Evolutionary conservation across 2,888 invertebrate species (phyloP).

Genomic region (Chrysodeixis includens): DNA sequence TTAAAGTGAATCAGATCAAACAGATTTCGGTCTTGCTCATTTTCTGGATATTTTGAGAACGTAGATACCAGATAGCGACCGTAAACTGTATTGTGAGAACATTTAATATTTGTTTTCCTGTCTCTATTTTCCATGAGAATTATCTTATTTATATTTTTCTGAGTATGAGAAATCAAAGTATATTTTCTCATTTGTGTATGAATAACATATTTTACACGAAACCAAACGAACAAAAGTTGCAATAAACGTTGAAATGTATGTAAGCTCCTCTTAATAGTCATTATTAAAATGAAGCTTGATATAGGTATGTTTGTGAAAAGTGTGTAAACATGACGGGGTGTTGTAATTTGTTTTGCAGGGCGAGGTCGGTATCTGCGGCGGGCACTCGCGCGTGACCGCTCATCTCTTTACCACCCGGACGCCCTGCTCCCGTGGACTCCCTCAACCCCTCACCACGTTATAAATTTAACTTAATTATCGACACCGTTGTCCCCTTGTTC

Average conservation of each 20-base stretch:
- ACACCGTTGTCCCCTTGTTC: constrained; percentile 64
- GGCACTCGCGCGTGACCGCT: constrained; percentile 81
- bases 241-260: neutral
- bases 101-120: neutral
- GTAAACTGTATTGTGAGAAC: neutral
- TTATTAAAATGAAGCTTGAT: neutral
- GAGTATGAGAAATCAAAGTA: neutral
- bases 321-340: constrained; percentile 58
- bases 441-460: constrained; percentile 59
- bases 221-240: neutral
- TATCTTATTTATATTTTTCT: neutral
- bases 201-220: too few species aligned
- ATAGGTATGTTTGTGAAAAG: constrained; percentile 4
- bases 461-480: constrained; percentile 77
- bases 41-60: constrained; percentile 9
- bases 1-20: constrained; percentile 45
- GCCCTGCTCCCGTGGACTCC: constrained; percentile 45
- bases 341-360: constrained; percentile 58
- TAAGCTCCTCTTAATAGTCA: neutral
- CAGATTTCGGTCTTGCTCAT: constrained; percentile 40
- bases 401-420: constrained; percentile 78
- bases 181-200: too few species aligned
- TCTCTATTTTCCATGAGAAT: neutral
- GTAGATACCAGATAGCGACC: neutral
- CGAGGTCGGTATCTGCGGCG: constrained; percentile 70